Conservation (phyloP, 2,797 vertebrate species). For the Clamator glandarius region DNA sequence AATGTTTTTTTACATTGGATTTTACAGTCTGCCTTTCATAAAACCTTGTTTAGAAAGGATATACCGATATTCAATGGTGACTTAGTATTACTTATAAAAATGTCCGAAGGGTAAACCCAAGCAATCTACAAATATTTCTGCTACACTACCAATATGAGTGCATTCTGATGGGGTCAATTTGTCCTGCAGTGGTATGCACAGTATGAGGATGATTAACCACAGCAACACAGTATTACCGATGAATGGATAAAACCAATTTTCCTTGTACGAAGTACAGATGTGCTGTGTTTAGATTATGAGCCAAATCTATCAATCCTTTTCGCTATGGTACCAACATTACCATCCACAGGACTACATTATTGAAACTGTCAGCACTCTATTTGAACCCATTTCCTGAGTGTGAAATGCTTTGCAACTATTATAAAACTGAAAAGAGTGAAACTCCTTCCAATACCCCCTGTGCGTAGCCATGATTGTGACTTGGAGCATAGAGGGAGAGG, state of each 20-base stretch:
- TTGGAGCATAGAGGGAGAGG: not conserved
- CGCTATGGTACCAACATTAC: not conserved
- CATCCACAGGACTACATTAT: not conserved
- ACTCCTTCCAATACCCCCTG: too few species aligned
- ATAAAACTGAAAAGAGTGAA: not conserved
- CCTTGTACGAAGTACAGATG: not conserved
- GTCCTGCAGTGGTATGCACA: not conserved
- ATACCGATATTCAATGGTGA: not conserved
- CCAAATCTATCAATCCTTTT: not conserved
- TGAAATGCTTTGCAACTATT: not conserved
- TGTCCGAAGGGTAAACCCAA: not conserved
- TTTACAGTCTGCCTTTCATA: not conserved
- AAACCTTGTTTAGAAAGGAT: not conserved
- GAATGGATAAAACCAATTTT: not conserved
- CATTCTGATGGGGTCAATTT: not conserved
- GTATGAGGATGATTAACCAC: not conserved
- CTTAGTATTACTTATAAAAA: not conserved
- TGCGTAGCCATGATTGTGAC: not conserved
- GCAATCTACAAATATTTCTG: not conserved
- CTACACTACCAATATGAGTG: not conserved
- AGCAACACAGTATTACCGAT: not conserved
- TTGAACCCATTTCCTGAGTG: not conserved
- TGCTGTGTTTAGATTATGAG: not conserved
- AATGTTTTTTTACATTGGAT: not conserved
- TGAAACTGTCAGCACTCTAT: not conserved